A percentile compares a stretch with the other conserved stretches of the same genome.
Evolutionary conservation across 2,888 invertebrate species (phyloP).

Genomic region (Acleris sparsana): DNA sequence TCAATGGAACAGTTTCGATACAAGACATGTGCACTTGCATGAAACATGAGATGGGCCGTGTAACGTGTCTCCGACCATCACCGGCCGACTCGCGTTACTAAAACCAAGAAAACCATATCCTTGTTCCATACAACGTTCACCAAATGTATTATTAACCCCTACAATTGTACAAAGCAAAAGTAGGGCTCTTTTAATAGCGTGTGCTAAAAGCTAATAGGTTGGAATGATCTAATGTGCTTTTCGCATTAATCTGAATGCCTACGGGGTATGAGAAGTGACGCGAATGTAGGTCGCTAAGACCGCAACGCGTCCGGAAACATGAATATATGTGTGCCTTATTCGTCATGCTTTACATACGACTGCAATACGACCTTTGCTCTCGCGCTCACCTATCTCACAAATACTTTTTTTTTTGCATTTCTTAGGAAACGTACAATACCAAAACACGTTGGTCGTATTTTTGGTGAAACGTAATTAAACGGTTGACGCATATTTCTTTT

Average conservation of each 20-base stretch:
- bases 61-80: conserved; percentile 55
- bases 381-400: neutral
- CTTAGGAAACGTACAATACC: too few relatives aligned
- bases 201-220: conserved; percentile 20
- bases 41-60: conserved; percentile 45
- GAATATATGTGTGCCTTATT: conserved; percentile 36
- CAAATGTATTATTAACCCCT: neutral
- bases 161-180: conserved; percentile 8
- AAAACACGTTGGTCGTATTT: too few relatives aligned
- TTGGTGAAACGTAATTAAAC: too few relatives aligned
- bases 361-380: conserved; percentile 37
- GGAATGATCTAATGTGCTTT: conserved; percentile 30
- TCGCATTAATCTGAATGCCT: conserved; percentile 30
- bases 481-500: too few relatives aligned
- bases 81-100: conserved; percentile 31
- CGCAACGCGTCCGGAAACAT: conserved; percentile 42
- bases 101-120: conserved; percentile 9
- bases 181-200: conserved; percentile 12
- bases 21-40: conserved; percentile 11
- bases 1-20: neutral
- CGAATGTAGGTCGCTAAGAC: conserved; percentile 43
- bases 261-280: conserved; percentile 41
- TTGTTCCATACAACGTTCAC: neutral
- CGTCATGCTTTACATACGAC: conserved; percentile 26
- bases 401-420: neutral